Evolutionary conservation across 1,140 invertebrate species (phyloP).

Genomic region (Drosophila serrata): DNA sequence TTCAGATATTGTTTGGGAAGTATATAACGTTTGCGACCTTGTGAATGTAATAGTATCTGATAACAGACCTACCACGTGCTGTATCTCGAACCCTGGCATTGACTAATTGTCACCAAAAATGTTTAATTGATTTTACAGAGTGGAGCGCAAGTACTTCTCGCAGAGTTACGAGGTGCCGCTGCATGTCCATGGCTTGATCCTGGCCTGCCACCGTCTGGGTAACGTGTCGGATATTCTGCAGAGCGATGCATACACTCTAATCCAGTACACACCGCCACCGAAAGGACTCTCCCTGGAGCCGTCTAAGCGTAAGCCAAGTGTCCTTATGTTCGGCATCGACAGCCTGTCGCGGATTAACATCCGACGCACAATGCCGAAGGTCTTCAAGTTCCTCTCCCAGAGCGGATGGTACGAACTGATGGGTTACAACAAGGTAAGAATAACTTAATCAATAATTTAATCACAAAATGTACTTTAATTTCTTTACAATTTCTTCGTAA

Average conservation of each 20-base stretch:
- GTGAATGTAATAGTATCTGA: neutral
- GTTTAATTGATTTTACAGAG: neutral
- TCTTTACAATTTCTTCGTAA: constrained; percentile 16
- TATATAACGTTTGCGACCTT: neutral
- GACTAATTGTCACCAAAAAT: too few species aligned
- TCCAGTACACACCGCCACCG: constrained; percentile 30
- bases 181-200: constrained; percentile 55
- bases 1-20: neutral
- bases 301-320: constrained; percentile 55
- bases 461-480: neutral
- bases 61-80: neutral
- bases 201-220: constrained; percentile 48
- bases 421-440: constrained; percentile 71
- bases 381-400: constrained; percentile 44
- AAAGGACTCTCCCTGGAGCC: neutral
- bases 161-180: constrained; percentile 56
- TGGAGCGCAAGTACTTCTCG: constrained; percentile 51
- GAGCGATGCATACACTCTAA: constrained; percentile 43
- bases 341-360: constrained; percentile 82
- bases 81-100: too few species aligned
- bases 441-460: too few species aligned
- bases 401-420: constrained; percentile 66
- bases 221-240: constrained; percentile 56
- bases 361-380: constrained; percentile 71
- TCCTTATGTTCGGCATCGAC: constrained; percentile 75